phyloP scores from a whole-genome alignment of 2,113 vertebrate species.

The Anhinga rufa region DNA sequence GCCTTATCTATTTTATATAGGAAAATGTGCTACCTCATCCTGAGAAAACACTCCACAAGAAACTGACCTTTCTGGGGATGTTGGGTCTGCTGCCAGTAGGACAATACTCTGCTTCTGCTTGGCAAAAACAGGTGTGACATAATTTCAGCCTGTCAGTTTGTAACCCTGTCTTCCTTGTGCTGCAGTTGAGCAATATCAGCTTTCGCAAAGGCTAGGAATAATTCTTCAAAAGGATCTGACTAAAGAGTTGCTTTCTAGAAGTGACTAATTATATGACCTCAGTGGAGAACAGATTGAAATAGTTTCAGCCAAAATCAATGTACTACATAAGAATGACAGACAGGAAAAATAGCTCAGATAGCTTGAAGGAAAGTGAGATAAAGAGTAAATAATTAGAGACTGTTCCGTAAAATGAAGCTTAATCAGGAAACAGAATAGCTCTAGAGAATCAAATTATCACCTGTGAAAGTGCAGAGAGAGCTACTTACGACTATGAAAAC shows the following conservation, averaged over 20 bases:
- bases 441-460: not conserved
- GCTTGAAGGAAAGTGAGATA: not conserved
- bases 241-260: constrained; percentile 1
- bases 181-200: not conserved
- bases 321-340: not conserved
- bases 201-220: not conserved
- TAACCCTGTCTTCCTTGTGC: not conserved
- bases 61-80: not conserved
- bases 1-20: not conserved
- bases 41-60: not conserved
- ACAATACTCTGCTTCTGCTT: not conserved
- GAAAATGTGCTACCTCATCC: not conserved
- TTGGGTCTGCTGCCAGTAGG: not conserved
- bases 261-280: not conserved
- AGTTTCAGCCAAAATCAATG: not conserved
- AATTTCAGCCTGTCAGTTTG: not conserved
- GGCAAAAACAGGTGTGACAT: not conserved
- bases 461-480: not conserved
- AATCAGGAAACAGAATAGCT: not conserved
- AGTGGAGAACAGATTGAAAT: not conserved
- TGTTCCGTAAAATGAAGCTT: not conserved
- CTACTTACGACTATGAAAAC: not conserved
- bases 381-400: not conserved
- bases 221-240: not conserved
- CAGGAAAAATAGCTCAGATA: not conserved